Conservation (phyloP, 35 echinoderm and acorn worm genomes). For the Patiria miniata region DNA sequence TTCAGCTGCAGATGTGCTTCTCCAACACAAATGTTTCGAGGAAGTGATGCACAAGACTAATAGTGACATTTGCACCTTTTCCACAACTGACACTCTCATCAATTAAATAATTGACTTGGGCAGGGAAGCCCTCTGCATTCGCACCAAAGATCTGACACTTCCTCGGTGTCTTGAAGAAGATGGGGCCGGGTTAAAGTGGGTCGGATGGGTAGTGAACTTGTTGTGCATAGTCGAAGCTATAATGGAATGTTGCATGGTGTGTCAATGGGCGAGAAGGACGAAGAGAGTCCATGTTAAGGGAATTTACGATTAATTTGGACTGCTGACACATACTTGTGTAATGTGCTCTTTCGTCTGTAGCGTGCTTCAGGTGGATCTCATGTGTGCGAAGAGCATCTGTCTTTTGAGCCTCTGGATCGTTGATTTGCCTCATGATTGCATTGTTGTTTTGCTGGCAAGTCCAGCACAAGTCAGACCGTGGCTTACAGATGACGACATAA, state of each 20-base stretch:
- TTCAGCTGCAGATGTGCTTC: conserved; percentile 38
- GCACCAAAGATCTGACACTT: conserved; percentile 75
- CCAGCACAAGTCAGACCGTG: conserved; percentile 57
- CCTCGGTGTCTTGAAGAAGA: conserved; percentile 56
- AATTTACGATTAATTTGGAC: not conserved
- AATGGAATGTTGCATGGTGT: conserved; percentile 39
- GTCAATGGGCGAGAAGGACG: conserved; percentile 17
- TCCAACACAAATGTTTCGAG: conserved; percentile 21
- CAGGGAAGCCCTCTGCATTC: conserved; percentile 25
- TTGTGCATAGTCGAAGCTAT: conserved; percentile 79
- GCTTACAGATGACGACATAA: conserved; percentile 32
- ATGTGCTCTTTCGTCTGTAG: not conserved
- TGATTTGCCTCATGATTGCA: conserved; percentile 16
- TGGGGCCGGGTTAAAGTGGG: conserved; percentile 68
- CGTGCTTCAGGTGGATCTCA: not conserved
- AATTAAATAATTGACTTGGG: conserved; percentile 65
- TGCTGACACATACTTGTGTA: not conserved
- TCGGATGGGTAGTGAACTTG: conserved; percentile 60
- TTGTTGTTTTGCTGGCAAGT: conserved; percentile 66
- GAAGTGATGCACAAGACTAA: conserved; percentile 44
- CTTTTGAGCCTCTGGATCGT: conserved; percentile 28
- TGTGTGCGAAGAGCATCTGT: not conserved
- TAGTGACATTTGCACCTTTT: conserved; percentile 43
- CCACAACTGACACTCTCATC: conserved; percentile 39
- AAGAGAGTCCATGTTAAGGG: not conserved